Percentiles rank a stretch among this genome's conserved stretches.
Conservation (phyloP, 2,797 vertebrate species). For the Sebastes taczanowskii region DNA sequence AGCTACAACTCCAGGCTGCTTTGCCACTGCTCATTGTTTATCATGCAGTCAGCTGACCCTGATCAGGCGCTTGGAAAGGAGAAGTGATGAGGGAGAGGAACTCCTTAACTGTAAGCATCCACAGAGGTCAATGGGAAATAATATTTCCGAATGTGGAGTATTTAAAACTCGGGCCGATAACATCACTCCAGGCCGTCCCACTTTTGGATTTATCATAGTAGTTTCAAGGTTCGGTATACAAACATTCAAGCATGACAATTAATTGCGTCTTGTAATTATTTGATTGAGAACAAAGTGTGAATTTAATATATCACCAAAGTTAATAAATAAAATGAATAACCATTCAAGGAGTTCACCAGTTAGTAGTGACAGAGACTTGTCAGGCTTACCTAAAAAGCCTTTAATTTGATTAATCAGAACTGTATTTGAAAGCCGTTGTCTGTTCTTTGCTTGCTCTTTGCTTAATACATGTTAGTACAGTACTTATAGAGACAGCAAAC, state of each 20-base stretch:
- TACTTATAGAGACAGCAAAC: neutral
- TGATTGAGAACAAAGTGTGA: neutral
- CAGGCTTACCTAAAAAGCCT: neutral
- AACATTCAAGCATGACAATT: neutral
- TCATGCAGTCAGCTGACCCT: conserved; percentile 84
- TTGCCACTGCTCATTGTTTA: conserved; percentile 81
- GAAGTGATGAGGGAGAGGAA: conserved; percentile 80
- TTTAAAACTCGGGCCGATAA: neutral
- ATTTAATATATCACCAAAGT: neutral
- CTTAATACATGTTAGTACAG: neutral
- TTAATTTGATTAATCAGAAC: neutral
- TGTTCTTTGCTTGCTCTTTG: neutral
- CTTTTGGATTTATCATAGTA: neutral
- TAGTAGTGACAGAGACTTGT: neutral
- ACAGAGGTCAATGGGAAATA: conserved; percentile 59
- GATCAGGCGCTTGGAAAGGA: conserved; percentile 85
- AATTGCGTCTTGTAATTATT: neutral
- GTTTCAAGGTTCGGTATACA: neutral
- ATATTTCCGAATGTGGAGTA: conserved; percentile 24
- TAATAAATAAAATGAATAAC: neutral
- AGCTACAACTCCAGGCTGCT: conserved; percentile 76
- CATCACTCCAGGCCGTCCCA: neutral
- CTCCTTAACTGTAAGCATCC: conserved; percentile 73
- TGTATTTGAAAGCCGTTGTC: neutral
- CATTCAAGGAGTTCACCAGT: neutral